A percentile compares a stretch with the other conserved stretches of the same genome.
Evolutionary conservation across 2,113 vertebrate species (phyloP).

Genomic region (Martes martes): DNA sequence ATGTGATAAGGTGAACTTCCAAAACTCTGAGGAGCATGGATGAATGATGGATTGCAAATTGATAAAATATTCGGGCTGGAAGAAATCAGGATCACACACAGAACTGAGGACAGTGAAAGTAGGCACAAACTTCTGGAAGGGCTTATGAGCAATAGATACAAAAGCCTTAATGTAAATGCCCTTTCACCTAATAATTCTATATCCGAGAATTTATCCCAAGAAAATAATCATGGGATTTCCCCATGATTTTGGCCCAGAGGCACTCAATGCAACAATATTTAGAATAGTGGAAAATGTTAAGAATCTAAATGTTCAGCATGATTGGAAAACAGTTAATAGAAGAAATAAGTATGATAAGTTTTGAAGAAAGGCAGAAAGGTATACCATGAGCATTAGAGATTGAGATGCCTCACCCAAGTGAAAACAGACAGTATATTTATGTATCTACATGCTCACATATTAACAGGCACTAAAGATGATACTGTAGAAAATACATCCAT

Average conservation of each 20-base stretch:
- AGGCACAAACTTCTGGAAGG: neutral
- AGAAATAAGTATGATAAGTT: neutral
- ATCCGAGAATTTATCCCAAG: neutral
- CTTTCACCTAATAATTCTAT: neutral
- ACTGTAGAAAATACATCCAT: neutral
- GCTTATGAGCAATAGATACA: neutral
- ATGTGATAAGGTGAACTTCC: neutral
- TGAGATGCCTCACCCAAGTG: neutral
- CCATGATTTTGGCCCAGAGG: neutral
- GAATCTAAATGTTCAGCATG: neutral
- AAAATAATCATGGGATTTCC: neutral
- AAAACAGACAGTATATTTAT: neutral
- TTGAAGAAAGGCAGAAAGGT: neutral
- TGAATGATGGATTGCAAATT: neutral
- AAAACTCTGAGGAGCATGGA: neutral
- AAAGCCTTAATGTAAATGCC: neutral
- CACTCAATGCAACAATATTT: neutral
- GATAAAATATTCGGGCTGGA: neutral
- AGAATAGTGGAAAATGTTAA: neutral
- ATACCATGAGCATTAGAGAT: neutral
- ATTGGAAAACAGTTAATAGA: neutral
- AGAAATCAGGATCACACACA: neutral
- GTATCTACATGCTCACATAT: neutral
- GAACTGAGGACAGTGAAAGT: neutral
- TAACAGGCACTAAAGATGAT: neutral